Evolutionary conservation across 2,888 invertebrate genomes (phyloP).

Genomic region (Charanyca ferruginea): DNA sequence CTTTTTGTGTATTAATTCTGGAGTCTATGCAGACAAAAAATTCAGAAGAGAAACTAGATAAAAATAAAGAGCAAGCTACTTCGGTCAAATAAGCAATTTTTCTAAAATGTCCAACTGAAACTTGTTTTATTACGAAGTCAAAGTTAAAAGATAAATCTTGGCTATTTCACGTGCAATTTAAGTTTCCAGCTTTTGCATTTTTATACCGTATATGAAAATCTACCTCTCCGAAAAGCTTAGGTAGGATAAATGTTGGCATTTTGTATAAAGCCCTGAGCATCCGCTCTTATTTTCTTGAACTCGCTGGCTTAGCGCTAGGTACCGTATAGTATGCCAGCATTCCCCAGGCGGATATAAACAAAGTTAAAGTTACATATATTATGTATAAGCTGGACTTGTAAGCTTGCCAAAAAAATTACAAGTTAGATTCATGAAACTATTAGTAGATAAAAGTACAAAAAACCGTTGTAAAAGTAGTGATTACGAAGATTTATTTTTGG

Average conservation of each 20-base stretch:
- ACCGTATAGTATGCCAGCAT: background rate
- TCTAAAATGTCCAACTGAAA: background rate
- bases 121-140: background rate
- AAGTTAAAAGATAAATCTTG: background rate
- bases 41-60: too few relatives aligned
- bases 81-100: background rate
- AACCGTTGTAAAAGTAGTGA: too few relatives aligned
- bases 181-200: background rate
- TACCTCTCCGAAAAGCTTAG: background rate
- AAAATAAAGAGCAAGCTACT: too few relatives aligned
- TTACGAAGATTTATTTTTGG: too few relatives aligned
- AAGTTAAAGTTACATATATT: slow-evolving; percentile 7
- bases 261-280: background rate
- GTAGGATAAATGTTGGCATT: background rate
- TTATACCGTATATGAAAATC: background rate
- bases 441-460: too few relatives aligned
- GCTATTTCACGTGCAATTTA: background rate
- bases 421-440: too few relatives aligned
- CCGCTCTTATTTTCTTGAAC: slow-evolving; percentile 7
- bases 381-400: background rate
- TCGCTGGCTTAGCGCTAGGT: background rate
- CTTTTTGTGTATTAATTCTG: too few relatives aligned
- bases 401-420: too few relatives aligned
- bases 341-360: slow-evolving; percentile 18
- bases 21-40: too few relatives aligned